These are phyloP conservation scores for Scaptodrosophila lebanonensis DNA, from an alignment of 1,140 invertebrate genomes.

Conservation along the genomic window DNA sequence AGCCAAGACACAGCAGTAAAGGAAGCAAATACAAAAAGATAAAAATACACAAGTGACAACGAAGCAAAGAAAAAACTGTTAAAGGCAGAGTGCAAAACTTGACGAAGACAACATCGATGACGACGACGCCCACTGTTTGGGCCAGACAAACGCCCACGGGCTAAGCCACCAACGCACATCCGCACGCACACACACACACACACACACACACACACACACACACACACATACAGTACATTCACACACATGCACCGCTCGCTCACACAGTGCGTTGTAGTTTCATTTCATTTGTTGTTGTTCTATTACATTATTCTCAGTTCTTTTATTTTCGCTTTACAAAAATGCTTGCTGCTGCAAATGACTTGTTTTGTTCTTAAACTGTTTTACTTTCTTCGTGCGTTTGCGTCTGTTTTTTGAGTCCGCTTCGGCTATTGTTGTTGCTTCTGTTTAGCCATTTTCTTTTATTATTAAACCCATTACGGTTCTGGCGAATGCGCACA, in stretches of 20 bases:
- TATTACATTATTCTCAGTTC: no score
- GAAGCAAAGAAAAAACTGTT: conserved; percentile 24
- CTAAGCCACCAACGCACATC: conserved; percentile 2
- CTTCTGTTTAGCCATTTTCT: conserved; percentile 22
- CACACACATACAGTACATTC: no score
- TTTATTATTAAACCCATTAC: conserved; percentile 38
- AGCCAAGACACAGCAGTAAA: conserved; percentile 2
- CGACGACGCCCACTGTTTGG: conserved; percentile 50
- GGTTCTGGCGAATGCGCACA: conserved; percentile 32
- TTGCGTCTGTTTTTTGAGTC: conserved; percentile 10
- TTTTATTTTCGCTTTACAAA: no score
- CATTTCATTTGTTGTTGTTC: no score
- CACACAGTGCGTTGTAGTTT: no score
- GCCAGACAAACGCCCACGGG: conserved; percentile 40
- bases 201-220: conserved; percentile 9
- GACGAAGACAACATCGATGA: conserved; percentile 13
- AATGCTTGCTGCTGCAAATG: conserved; percentile 47
- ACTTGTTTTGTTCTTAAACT: conserved; percentile 61
- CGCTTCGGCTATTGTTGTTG: not conserved
- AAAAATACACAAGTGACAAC: conserved; percentile 30
- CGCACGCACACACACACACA: conserved; percentile 1
- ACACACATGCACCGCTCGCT: no score
- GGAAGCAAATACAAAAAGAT: conserved; percentile 6
- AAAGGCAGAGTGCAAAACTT: conserved; percentile 14
- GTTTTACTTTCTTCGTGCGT: conserved; percentile 29